Evolutionary conservation across 2,797 vertebrate species (phyloP).

Genomic region (Spinibarbus caldwelli): DNA sequence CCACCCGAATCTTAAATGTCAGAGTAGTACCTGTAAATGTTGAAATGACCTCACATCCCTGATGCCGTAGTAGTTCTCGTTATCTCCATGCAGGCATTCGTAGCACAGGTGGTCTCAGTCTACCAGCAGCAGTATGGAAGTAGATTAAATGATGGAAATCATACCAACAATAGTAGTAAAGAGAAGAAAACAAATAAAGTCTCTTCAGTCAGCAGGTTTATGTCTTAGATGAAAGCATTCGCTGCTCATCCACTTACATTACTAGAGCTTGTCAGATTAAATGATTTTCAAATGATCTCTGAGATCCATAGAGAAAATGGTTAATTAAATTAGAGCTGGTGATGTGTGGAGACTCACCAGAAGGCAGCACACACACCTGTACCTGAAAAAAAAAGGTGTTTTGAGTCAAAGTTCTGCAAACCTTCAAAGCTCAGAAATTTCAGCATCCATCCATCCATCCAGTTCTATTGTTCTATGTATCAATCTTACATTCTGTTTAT

Average conservation of each 20-base stretch:
- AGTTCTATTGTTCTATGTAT: not conserved
- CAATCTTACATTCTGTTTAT: no score
- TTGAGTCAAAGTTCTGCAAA: not conserved
- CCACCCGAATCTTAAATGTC: not conserved
- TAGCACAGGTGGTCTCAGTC: not conserved
- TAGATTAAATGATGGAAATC: not conserved
- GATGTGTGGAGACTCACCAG: not conserved
- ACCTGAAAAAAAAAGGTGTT: not conserved
- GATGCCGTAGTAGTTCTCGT: not conserved
- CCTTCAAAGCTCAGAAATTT: not conserved
- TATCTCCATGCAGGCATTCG: not conserved
- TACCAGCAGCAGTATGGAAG: not conserved
- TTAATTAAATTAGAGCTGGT: not conserved
- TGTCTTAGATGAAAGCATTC: not conserved
- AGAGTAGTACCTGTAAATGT: not conserved
- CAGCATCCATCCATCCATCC: not conserved
- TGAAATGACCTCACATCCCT: not conserved
- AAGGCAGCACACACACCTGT: not conserved
- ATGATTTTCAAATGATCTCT: constrained; percentile 10
- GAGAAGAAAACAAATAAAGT: not conserved
- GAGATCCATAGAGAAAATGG: constrained; percentile 5
- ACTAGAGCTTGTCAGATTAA: not conserved
- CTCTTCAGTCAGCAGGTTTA: not conserved
- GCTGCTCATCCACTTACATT: not conserved
- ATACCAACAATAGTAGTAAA: not conserved